phyloP scores from a whole-genome alignment of 1,140 invertebrate genomes.

The Formica exsecta region DNA sequence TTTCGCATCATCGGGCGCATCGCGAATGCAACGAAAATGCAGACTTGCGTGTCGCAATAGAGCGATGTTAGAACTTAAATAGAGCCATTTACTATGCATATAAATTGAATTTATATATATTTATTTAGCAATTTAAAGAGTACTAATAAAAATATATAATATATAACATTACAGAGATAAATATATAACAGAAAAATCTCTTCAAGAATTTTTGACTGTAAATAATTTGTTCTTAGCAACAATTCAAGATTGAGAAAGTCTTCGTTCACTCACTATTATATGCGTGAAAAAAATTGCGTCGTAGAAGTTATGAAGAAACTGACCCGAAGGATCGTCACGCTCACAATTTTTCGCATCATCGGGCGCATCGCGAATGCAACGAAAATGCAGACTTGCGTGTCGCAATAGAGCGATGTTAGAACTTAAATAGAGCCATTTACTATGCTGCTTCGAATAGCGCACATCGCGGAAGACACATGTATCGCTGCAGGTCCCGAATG shows the following conservation, averaged over 20 bases:
- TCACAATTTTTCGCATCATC: background rate
- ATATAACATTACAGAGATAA: background rate
- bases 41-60: too few relatives aligned
- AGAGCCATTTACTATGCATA: too few relatives aligned
- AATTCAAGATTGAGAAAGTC: background rate
- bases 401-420: background rate
- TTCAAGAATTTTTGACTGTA: background rate
- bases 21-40: background rate
- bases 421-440: slow-evolving; percentile 55
- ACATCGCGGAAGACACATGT: slow-evolving; percentile 5
- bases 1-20: background rate
- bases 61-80: slow-evolving; percentile 40
- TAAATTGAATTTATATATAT: too few relatives aligned
- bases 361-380: slow-evolving; percentile 4
- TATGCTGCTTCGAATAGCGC: slow-evolving; percentile 40
- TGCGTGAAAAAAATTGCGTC: too few relatives aligned
- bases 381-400: too few relatives aligned
- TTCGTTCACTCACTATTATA: background rate
- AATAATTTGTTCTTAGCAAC: background rate
- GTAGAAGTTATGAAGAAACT: too few relatives aligned
- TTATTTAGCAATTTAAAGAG: too few relatives aligned
- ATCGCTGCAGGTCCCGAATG: background rate
- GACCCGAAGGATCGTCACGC: too few relatives aligned
- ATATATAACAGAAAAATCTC: background rate
- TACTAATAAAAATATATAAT: background rate